phyloP scores from a whole-genome alignment of 2,113 vertebrate genomes.

The Stigmatopora nigra region DNA sequence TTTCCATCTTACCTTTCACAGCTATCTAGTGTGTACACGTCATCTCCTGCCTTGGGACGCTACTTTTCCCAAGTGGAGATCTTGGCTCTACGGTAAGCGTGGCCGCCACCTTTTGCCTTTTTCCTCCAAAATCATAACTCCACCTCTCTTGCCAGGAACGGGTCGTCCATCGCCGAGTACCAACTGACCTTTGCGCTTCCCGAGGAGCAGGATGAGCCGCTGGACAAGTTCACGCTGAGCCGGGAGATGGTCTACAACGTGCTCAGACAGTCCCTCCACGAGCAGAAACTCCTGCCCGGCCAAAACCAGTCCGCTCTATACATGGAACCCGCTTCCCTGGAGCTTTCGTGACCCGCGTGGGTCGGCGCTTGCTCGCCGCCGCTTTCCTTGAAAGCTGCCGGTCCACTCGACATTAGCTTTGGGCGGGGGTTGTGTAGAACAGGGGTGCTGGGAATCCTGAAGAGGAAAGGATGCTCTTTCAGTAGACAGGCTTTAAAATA shows the following conservation, averaged over 20 bases:
- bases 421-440: no score
- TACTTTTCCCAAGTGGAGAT: constrained; percentile 56
- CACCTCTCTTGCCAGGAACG: constrained; percentile 19
- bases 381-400: no score
- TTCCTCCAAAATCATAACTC: no score
- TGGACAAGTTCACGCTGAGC: constrained; percentile 58
- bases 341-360: constrained; percentile 24
- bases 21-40: constrained; percentile 52
- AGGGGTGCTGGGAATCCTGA: no score
- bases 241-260: constrained; percentile 62
- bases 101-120: background rate
- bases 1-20: constrained; percentile 18
- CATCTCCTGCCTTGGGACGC: constrained; percentile 63
- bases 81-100: constrained; percentile 47
- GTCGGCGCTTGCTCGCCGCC: background rate
- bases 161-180: constrained; percentile 42
- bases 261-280: constrained; percentile 61
- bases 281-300: constrained; percentile 34
- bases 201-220: constrained; percentile 32
- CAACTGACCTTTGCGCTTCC: constrained; percentile 62
- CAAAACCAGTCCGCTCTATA: background rate
- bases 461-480: no score
- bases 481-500: no score
- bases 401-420: no score
- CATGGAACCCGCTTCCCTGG: constrained; percentile 46